Conservation (phyloP, 2,113 vertebrate genomes). For the Oncorhynchus keta region DNA sequence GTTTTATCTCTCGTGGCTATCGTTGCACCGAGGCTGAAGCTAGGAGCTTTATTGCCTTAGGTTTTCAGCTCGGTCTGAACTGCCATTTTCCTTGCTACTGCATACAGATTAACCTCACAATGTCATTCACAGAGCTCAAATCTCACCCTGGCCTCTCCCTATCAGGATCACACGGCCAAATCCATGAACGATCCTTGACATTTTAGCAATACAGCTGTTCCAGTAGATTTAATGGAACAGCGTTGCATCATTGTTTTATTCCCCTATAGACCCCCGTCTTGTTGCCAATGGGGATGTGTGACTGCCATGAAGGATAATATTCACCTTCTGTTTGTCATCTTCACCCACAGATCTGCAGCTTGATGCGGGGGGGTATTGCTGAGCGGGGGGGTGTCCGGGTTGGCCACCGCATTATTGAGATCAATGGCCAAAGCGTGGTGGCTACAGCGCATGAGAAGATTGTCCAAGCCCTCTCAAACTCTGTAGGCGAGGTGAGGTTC, state of each 20-base stretch:
- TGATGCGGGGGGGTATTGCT: conserved; percentile 97
- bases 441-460: conserved; percentile 99
- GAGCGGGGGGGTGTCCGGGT: conserved; percentile 94
- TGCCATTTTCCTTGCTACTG: not conserved
- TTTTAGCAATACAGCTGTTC: not conserved
- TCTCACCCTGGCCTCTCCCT: too few species aligned
- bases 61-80: not conserved
- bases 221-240: not conserved
- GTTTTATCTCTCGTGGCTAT: not conserved
- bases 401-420: conserved; percentile 96
- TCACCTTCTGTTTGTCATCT: not conserved
- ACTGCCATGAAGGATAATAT: not conserved
- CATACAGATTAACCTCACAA: not conserved
- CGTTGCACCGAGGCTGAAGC: not conserved
- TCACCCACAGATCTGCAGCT: conserved; percentile 88
- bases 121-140: not conserved
- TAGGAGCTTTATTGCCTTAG: not conserved
- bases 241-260: not conserved
- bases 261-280: too few species aligned
- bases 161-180: too few species aligned
- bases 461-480: conserved; percentile 95
- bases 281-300: not conserved
- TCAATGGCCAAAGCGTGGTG: conserved; percentile 97
- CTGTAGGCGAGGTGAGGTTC: conserved; percentile 90
- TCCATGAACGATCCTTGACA: not conserved